Percentiles rank a stretch among this genome's conserved stretches.
phyloP scores from a whole-genome alignment of 2,113 vertebrate genomes.

The Passer domesticus region DNA sequence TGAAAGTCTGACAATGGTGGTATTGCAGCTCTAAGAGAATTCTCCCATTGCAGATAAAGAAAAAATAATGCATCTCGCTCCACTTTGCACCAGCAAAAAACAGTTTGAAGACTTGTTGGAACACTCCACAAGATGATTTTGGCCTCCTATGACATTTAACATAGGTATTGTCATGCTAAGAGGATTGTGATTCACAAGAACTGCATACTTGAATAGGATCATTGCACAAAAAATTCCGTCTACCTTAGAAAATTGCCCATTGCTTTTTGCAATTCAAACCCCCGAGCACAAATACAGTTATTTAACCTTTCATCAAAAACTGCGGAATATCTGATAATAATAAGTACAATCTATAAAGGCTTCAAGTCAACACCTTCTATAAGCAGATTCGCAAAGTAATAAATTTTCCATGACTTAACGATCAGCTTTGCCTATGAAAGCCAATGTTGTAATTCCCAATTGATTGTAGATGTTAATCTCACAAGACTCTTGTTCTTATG shows the following conservation, averaged over 20 bases:
- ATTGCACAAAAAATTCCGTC: background rate
- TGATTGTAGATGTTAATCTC: constrained; percentile 78
- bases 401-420: constrained; percentile 67
- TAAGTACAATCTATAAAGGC: constrained; percentile 44
- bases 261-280: background rate
- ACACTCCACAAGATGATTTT: background rate
- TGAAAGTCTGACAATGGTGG: background rate
- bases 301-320: constrained; percentile 46
- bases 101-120: background rate
- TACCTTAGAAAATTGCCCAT: background rate
- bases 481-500: constrained; percentile 68
- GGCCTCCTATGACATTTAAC: background rate
- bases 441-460: constrained; percentile 74
- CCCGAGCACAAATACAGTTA: background rate
- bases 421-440: constrained; percentile 66
- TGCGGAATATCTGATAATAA: constrained; percentile 18
- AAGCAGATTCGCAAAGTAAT: constrained; percentile 63
- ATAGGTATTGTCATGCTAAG: background rate
- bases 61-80: background rate
- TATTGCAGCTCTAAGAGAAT: background rate
- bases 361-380: constrained; percentile 57
- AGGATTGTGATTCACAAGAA: background rate
- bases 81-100: background rate
- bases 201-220: background rate
- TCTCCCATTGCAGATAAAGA: background rate